phyloP scores from a whole-genome alignment of 2,113 vertebrate species.

The Strix uralensis region DNA sequence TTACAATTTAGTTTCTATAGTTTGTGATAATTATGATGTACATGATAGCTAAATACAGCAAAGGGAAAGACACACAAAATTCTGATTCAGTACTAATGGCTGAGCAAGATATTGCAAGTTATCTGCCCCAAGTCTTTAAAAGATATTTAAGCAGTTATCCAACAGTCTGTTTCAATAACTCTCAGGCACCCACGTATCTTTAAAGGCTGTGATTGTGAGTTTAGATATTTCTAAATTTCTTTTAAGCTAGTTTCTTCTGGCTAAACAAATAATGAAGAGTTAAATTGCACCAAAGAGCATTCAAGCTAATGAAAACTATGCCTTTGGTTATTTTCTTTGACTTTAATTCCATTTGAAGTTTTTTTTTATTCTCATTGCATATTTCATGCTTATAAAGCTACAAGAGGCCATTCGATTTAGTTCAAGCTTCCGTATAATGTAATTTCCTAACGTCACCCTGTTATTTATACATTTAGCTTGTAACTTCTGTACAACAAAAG shows the following conservation, averaged over 20 bases:
- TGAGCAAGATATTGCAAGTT: background rate
- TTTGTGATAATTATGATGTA: background rate
- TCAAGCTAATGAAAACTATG: conserved; percentile 12
- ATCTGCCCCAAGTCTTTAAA: background rate
- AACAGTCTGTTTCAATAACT: background rate
- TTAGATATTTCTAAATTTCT: background rate
- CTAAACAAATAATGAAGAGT: background rate
- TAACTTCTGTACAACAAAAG: background rate
- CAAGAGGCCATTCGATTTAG: background rate
- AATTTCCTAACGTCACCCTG: background rate
- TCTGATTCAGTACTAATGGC: background rate
- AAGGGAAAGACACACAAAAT: background rate
- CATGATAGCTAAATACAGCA: background rate
- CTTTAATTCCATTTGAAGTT: background rate
- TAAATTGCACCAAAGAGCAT: background rate
- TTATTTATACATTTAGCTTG: background rate
- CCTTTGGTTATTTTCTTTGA: conserved; percentile 28
- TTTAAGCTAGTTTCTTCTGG: background rate
- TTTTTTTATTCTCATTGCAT: conserved; percentile 16
- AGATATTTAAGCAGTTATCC: background rate
- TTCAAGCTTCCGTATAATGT: background rate
- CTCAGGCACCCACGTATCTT: background rate
- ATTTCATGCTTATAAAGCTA: background rate
- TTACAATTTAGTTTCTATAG: background rate
- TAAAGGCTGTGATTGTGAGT: background rate